phyloP scores from a whole-genome alignment of 1,140 invertebrate species.

The Goniozus legneri region DNA sequence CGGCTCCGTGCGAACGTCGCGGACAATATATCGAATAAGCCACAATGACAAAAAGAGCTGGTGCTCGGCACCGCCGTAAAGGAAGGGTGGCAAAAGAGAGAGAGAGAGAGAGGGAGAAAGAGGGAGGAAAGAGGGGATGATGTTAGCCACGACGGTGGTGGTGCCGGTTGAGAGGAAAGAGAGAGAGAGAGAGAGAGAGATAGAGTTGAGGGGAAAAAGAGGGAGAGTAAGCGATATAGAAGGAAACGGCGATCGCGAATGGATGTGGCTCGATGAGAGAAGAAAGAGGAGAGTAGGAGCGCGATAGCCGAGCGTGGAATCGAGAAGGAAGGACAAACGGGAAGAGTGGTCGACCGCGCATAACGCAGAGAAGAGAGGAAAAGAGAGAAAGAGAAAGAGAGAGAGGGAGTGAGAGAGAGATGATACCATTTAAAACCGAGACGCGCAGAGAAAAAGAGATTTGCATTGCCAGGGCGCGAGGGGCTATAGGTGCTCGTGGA shows the following conservation, averaged over 20 bases:
- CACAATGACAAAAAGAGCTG: slow-evolving; percentile 50
- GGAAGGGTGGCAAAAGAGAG: slow-evolving; percentile 27
- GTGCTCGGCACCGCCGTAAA: slow-evolving; percentile 24
- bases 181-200: slow-evolving; percentile 1
- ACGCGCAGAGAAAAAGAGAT: slow-evolving; percentile 49
- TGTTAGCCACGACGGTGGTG: slow-evolving; percentile 18
- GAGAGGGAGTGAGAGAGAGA: slow-evolving; percentile 12
- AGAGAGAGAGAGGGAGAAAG: too few species aligned
- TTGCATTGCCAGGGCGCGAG: slow-evolving; percentile 35
- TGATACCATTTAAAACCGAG: slow-evolving; percentile 47
- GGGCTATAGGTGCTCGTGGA: slow-evolving; percentile 9
- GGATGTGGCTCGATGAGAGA: slow-evolving; percentile 1
- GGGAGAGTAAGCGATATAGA: background rate
- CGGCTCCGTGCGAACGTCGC: slow-evolving; percentile 22
- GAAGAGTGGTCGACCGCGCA: slow-evolving; percentile 30
- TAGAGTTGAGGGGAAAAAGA: slow-evolving; percentile 11
- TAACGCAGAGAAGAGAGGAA: slow-evolving; percentile 22
- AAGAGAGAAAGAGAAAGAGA: slow-evolving; percentile 15
- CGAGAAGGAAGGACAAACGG: slow-evolving; percentile 24
- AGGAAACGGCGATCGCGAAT: background rate
- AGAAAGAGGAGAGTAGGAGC: background rate
- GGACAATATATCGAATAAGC: slow-evolving; percentile 52
- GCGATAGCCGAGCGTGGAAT: background rate
- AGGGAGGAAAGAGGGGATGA: slow-evolving; percentile 19
- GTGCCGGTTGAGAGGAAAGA: slow-evolving; percentile 15